phyloP scores from a whole-genome alignment of 2,797 vertebrate genomes.

The Falco columbarius region DNA sequence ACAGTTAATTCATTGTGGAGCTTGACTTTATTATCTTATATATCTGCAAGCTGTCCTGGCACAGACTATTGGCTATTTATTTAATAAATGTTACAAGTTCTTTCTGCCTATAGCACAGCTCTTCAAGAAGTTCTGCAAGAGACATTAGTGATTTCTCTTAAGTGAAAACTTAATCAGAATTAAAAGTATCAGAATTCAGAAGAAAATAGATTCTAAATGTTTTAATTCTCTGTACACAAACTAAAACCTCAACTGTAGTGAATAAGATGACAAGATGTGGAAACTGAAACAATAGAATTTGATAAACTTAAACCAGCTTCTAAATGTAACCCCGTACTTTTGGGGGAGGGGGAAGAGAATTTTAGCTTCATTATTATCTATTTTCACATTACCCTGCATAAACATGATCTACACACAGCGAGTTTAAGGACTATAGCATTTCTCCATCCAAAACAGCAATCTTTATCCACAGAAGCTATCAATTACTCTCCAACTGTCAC shows the following conservation, averaged over 20 bases:
- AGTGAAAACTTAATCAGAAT: not conserved
- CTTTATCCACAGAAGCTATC: not conserved
- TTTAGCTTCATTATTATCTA: not conserved
- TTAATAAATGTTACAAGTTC: not conserved
- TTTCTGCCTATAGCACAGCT: not conserved
- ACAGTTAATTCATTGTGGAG: not conserved
- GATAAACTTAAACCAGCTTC: not conserved
- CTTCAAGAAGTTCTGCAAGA: not conserved
- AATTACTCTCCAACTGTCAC: not conserved
- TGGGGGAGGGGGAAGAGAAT: not conserved
- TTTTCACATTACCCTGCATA: not conserved
- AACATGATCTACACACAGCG: accelerated
- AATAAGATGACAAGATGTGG: not conserved
- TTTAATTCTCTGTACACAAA: not conserved
- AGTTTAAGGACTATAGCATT: not conserved
- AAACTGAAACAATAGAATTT: not conserved
- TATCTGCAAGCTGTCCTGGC: not conserved
- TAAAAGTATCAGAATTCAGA: not conserved
- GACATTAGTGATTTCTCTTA: not conserved
- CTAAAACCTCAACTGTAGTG: not conserved
- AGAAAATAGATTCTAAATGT: not conserved
- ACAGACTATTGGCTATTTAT: not conserved
- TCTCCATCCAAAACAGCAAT: not conserved
- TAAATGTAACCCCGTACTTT: not conserved
- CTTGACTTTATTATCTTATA: not conserved